Base-by-base conservation (phyloP, 1,140 invertebrate species). In the Drosophila mojavensis region DNA sequence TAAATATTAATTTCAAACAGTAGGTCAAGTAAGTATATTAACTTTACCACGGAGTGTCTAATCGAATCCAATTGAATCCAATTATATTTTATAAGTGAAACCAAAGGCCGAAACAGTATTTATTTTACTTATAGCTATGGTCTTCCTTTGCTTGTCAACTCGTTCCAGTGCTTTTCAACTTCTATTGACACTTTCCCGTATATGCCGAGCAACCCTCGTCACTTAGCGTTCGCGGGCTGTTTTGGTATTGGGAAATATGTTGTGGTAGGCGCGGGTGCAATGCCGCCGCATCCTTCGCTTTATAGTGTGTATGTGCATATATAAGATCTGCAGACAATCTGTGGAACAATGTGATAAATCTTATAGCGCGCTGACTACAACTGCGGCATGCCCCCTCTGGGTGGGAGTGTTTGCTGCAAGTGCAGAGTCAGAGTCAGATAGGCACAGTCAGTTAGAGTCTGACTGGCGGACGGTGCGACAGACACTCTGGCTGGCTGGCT, bases 261-360 rank as follows among this genome's bases (percentile, higher is more conserved):
- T 85, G 81, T 81, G 82, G 82, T 86, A 86, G 82, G 82, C 85
- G 83, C 84, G 83, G 83, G 83, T 86, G 83, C 83, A 77, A 56
- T 78, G 66, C 79, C 28, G 64, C 48, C 61, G 54, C 53, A 69
- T 77, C 67, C 60, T 43, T 58, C 50, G 20, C 10, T 17, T 62
- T 43, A 61, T 28, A 15, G 20, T 59, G 20, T 55, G 45, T 66
- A 53, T 39, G 41, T 64, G 39, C 67, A 73, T 78, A 77, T 76
- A 81, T 67, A 75, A 72, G 74, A 89, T 89, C 84, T 89, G 84
- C 80, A 89, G 84, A 89, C 84, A 89, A 89, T 89, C 84, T 89
- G 84, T 89, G 84, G 84, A 89, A 89, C 84, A 89, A 89, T 89
- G 84, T 89, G 84, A 89, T 89, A 89, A 89, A 89, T 89, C 84